Base-by-base conservation (phyloP, 2,888 invertebrate species). In the Lymantria monacha region DNA sequence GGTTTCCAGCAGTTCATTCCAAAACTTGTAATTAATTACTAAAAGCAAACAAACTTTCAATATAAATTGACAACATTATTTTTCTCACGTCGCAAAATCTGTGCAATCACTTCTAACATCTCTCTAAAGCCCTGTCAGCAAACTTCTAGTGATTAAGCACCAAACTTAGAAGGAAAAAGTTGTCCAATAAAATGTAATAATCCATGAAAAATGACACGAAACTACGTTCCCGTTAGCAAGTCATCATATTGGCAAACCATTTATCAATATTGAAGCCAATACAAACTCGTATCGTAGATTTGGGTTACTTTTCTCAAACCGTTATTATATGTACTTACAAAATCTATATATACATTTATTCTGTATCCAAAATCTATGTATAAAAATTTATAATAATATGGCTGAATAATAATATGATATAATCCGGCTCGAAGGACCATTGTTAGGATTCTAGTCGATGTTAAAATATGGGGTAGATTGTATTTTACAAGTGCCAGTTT, bases 231-330 rank as follows among this genome's bases (percentile, higher is more conserved):
- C 65, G 68, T 71, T 74, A 72, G 83, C 84, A 76, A 83, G 84
- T 84, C 84, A 84, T 76, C 77, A 70, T 74, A 75, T 73, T 74
- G 77, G 67, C 68, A 53, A 53, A 53, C 66, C 77, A 81, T 81
- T 79, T 75, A 82, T 83, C 82, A 69, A 43, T 61, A 68, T 65
- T 42, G 69, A 62, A 47, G 51, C 42, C 45, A 56, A 55, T 56
- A 49, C 57, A 54, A 63, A 62, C 0, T 30, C 31, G 9, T 33
- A 30, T 10, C 66, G 70, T 73, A 59, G 70, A 64, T 69, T 66
- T 66, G 67, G 57, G 53, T 65, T 37, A 53, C 37, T 12, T 44
- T 44, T 10, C 5, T 33, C 14, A 11, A 36, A 14, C 31, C 7
- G 10, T 3, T 48, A 30, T 33, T 33, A 48, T 10, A n/a, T n/a